Evolutionary conservation across 2,888 invertebrate genomes (phyloP).

Genomic region (Holacanthella duospinosa): DNA sequence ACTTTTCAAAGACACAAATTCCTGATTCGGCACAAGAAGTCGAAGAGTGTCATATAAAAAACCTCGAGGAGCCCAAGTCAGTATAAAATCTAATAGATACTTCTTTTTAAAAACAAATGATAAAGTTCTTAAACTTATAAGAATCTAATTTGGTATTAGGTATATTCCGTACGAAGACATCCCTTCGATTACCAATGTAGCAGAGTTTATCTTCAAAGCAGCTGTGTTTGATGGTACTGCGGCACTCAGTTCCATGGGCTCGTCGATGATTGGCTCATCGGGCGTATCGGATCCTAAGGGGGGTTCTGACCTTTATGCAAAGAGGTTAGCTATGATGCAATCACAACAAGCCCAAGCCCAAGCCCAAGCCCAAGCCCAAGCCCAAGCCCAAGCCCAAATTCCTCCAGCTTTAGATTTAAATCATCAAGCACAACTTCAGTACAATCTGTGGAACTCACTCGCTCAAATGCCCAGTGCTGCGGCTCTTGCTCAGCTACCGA

Average conservation of each 20-base stretch:
- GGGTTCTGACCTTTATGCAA: background rate
- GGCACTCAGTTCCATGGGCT: background rate
- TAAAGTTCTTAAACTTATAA: background rate
- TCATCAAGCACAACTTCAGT: no score
- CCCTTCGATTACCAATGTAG: slow-evolving; percentile 59
- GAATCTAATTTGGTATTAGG: slow-evolving; percentile 11
- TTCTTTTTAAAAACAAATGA: no score
- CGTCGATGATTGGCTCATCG: background rate
- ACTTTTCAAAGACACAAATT: slow-evolving; percentile 52
- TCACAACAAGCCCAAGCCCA: background rate
- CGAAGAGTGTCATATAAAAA: slow-evolving; percentile 44
- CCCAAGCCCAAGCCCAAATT: background rate
- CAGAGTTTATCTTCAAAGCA: background rate
- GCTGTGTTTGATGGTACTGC: background rate
- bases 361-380: background rate
- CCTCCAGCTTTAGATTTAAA: background rate
- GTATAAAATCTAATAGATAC: background rate
- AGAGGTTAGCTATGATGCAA: background rate
- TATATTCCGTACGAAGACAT: slow-evolving; percentile 81
- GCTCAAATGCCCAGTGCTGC: background rate
- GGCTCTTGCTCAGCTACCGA: background rate
- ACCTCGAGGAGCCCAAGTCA: background rate
- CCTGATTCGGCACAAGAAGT: slow-evolving; percentile 81
- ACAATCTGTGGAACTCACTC: background rate
- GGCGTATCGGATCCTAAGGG: background rate